Evolutionary conservation across 2,888 invertebrate genomes (phyloP).

Genomic region (Stenoptilia bipunctidactyla): DNA sequence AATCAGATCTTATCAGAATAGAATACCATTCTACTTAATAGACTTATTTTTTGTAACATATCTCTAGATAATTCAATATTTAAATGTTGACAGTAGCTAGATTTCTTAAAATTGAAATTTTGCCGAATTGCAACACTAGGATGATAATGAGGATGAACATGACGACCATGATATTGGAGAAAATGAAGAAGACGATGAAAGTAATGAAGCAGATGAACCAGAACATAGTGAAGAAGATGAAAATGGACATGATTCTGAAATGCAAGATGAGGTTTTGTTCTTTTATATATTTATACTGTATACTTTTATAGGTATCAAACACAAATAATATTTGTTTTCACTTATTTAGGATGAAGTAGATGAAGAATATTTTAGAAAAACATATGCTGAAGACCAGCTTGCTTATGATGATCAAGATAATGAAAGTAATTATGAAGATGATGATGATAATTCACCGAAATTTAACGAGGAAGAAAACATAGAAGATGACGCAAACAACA

Average conservation of each 20-base stretch:
- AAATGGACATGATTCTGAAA: slow-evolving; percentile 23
- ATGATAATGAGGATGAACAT: slow-evolving; percentile 26
- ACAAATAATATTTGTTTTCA: neutral
- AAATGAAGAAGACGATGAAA: slow-evolving; percentile 23
- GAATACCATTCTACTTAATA: too few species aligned
- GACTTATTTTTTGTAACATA: too few species aligned
- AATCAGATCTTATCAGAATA: too few species aligned
- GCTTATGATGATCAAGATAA: slow-evolving; percentile 23
- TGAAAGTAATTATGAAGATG: slow-evolving; percentile 27
- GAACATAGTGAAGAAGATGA: slow-evolving; percentile 23
- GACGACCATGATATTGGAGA: slow-evolving; percentile 26
- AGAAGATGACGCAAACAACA: slow-evolving; percentile 12
- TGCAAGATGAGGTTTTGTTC: slow-evolving; percentile 30
- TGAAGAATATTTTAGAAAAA: slow-evolving; percentile 21
- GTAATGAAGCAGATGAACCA: slow-evolving; percentile 20
- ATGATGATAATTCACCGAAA: slow-evolving; percentile 25
- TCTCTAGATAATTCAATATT: too few species aligned
- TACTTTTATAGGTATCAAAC: too few species aligned
- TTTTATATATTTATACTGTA: too few species aligned
- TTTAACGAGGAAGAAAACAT: slow-evolving; percentile 24
- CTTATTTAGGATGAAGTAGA: slow-evolving; percentile 23
- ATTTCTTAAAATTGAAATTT: too few species aligned
- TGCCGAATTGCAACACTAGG: slow-evolving; percentile 18
- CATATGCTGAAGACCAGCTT: slow-evolving; percentile 23
- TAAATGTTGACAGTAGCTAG: too few species aligned